phyloP scores from a whole-genome alignment of 35 echinoderm and acorn worm species.

The Acanthaster planci region DNA sequence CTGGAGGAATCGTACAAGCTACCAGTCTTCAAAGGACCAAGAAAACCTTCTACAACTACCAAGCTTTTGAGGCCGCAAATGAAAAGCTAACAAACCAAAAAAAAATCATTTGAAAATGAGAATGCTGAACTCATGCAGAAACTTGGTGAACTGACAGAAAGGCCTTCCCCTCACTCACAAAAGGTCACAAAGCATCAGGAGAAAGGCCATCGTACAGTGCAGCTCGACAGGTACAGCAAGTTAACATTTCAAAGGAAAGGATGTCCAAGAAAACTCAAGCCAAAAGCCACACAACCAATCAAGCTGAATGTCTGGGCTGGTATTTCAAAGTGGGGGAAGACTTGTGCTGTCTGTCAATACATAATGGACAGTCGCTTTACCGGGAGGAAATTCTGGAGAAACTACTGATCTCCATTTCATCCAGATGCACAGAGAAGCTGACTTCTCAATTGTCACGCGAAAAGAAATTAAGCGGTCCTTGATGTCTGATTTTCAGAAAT shows the following conservation, averaged over 20 bases:
- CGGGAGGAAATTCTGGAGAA: too few relatives aligned
- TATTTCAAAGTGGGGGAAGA: too few relatives aligned
- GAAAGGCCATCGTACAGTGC: background rate
- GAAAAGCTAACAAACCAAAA: background rate
- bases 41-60: background rate
- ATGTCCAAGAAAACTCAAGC: background rate
- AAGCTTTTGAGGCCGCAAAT: background rate
- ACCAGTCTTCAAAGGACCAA: background rate
- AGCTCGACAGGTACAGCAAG: too few relatives aligned
- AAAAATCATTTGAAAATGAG: background rate
- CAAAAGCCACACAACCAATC: too few relatives aligned
- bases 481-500: background rate
- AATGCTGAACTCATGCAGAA: background rate
- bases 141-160: background rate
- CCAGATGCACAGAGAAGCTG: background rate
- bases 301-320: too few relatives aligned
- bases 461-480: background rate
- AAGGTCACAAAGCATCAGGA: background rate
- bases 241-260: background rate
- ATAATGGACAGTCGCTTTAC: too few relatives aligned
- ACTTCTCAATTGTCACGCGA: background rate
- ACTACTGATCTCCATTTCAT: too few relatives aligned
- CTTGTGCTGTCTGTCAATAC: too few relatives aligned
- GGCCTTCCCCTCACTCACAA: background rate
- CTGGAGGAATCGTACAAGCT: background rate